phyloP scores from a whole-genome alignment of 2,888 invertebrate genomes.

The Idaea straminata region DNA sequence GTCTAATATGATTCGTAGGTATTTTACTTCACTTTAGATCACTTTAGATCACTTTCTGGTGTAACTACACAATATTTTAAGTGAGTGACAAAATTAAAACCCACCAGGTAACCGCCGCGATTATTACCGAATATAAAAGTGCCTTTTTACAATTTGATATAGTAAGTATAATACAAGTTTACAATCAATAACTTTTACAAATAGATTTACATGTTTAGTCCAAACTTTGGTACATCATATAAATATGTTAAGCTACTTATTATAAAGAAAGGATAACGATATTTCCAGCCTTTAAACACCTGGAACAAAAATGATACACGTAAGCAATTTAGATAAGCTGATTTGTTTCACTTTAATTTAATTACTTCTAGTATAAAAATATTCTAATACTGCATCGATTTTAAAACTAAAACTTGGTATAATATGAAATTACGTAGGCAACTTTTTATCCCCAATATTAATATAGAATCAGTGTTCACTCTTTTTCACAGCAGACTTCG shows the following conservation, averaged over 20 bases:
- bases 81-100: not conserved
- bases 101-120: not conserved
- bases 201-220: conserved; percentile 38
- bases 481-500: too few species aligned
- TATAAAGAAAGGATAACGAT: conserved; percentile 31
- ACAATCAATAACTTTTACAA: conserved; percentile 18
- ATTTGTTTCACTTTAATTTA: too few species aligned
- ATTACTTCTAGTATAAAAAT: too few species aligned
- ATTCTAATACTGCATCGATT: too few species aligned
- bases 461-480: too few species aligned
- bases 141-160: not conserved
- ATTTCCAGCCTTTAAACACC: conserved; percentile 31
- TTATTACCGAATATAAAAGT: not conserved
- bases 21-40: too few species aligned
- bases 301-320: conserved; percentile 31
- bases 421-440: too few species aligned
- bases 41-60: too few species aligned
- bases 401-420: too few species aligned
- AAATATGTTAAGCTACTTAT: conserved; percentile 33
- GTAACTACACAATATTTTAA: too few species aligned
- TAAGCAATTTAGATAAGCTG: not conserved
- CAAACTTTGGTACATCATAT: conserved; percentile 54
- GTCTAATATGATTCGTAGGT: too few species aligned
- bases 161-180: not conserved
- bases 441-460: too few species aligned